A percentile compares a stretch with the other conserved stretches of the same genome.
phyloP scores from a whole-genome alignment of 1,140 invertebrate species.

The Drosophila repletoides region DNA sequence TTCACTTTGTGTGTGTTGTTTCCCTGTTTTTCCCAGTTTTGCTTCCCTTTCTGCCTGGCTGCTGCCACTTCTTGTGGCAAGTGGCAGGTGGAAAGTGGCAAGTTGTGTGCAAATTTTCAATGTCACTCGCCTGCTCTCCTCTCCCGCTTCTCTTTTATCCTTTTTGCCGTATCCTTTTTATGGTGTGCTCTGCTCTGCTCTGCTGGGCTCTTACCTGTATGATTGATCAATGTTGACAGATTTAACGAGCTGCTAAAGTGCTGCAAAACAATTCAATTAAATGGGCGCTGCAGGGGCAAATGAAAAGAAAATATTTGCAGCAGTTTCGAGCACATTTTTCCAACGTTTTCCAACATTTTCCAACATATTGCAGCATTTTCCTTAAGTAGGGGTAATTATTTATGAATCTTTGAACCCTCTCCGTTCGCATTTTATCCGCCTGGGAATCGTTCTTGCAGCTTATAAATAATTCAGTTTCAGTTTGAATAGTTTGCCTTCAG shows the following conservation, averaged over 20 bases:
- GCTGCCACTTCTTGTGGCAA: too few species aligned
- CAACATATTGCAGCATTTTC: not conserved
- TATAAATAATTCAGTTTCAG: constrained; percentile 65
- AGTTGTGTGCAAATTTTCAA: constrained; percentile 9
- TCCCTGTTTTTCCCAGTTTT: constrained; percentile 8
- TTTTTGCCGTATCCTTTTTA: not conserved
- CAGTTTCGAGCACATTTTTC: constrained; percentile 22
- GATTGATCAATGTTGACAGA: constrained; percentile 80
- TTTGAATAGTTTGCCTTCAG: constrained; percentile 59
- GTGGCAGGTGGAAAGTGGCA: constrained; percentile 1
- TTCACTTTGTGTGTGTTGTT: constrained; percentile 29
- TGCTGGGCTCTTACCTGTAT: constrained; percentile 9
- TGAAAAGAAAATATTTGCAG: constrained; percentile 68
- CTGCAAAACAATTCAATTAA: constrained; percentile 81
- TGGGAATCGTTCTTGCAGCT: constrained; percentile 40
- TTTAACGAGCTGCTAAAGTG: constrained; percentile 79
- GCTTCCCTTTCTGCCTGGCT: constrained; percentile 2
- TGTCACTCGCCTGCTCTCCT: not conserved
- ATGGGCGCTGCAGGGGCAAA: constrained; percentile 39
- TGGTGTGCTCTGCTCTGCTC: not conserved
- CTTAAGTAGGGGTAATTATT: constrained; percentile 60
- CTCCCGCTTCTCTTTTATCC: not conserved
- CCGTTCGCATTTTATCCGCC: not conserved
- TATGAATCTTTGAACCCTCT: constrained; percentile 24
- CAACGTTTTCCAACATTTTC: not conserved